These are phyloP conservation scores for Clarias magur DNA, from an alignment of 2,113 vertebrate species.

Conservation along the genomic window DNA sequence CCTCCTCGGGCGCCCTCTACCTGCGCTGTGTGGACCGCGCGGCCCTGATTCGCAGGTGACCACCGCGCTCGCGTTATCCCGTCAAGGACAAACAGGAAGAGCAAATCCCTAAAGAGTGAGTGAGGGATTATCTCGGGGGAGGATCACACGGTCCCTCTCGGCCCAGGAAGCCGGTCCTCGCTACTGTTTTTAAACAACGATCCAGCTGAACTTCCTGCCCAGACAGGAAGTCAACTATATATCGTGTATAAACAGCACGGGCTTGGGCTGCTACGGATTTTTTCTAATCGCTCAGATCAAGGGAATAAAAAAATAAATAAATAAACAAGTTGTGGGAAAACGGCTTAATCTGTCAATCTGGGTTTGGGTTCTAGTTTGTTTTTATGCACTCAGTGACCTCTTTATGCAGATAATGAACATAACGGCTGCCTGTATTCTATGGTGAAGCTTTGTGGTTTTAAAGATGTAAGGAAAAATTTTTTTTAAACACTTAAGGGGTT, in stretches of 20 bases:
- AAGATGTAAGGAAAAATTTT: neutral
- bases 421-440: neutral
- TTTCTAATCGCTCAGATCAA: neutral
- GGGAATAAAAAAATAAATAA: neutral
- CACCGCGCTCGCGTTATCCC: conserved; percentile 69
- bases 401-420: neutral
- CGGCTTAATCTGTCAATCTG: conserved; percentile 15
- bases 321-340: neutral
- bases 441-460: neutral
- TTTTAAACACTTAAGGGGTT: neutral
- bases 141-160: conserved; percentile 57
- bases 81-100: conserved; percentile 71
- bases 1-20: neutral
- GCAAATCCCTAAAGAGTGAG: conserved; percentile 70
- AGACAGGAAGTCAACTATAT: conserved; percentile 26
- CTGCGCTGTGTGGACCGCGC: neutral
- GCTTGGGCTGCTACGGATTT: conserved; percentile 1
- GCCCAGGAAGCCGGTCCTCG: conserved; percentile 2
- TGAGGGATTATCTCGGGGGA: conserved; percentile 69
- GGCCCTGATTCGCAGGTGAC: conserved; percentile 63
- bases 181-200: conserved; percentile 28
- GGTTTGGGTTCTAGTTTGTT: neutral
- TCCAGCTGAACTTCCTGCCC: neutral
- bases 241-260: conserved; percentile 14
- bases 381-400: neutral